Base-by-base conservation (phyloP, 2,113 vertebrate genomes). In the Peucedramus taeniatus region DNA sequence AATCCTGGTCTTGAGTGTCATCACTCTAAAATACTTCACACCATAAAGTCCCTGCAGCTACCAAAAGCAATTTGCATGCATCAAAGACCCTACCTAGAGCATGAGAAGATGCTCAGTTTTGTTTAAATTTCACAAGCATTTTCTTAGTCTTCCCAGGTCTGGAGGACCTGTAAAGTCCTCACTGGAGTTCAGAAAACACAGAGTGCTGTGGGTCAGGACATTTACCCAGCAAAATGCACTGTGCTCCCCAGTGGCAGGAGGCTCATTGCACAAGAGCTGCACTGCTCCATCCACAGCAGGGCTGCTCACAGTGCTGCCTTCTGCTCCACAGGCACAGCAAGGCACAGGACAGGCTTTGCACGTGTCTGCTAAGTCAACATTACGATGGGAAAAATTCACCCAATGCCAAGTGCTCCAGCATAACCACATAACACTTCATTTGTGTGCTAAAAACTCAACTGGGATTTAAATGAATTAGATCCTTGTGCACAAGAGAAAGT, bases 401-500 rank as follows among this genome's bases (percentile, higher is more conserved):
- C 91, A 87, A 53, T 30, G 81, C 87, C 87, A 95, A 96, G 69
- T 87, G 87, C 77, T 91, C 60, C 61, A 71, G 77, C 31, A 71
- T 39, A 69, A 68, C 77, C 1, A 1, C 57, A 39, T 80, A 96
- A 93, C 88, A 88, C 88, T 94, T 92, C 66, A 66, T 90, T 79
- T 90, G 26, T 72, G 66, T 54, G 53, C 81, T 85, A 84, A 81
- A 95, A 94, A 54, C 51, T 79, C 94, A 89, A 15, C 4, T 17
- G 93, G 78, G 81, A 94, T 87, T 96, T 91, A 94, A 89, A 84
- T 72, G 6, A 95, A 94, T 94, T 84, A 84, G 74, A 96, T 72
- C 69, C 80, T 89, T 91, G 87, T 85, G 81, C 81, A 79, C 28
- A 42, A 76, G 18, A 85, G 57, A 92, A 94, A 89, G 49, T 84